phyloP scores from a whole-genome alignment of 2,113 vertebrate species.

The Naja naja region DNA sequence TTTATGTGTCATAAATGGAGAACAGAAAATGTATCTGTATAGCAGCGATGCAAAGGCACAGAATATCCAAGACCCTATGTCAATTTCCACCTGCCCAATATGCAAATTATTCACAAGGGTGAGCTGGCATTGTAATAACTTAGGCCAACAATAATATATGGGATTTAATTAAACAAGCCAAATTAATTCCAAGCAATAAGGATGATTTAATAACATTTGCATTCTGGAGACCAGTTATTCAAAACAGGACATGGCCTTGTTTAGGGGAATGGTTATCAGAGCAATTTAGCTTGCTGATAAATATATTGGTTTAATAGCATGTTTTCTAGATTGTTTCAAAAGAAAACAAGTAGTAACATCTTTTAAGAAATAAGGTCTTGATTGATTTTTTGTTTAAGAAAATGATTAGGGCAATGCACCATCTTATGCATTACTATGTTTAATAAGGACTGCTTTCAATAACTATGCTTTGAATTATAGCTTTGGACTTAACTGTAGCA shows the following conservation, averaged over 20 bases:
- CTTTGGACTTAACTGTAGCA: background rate
- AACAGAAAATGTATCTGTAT: background rate
- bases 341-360: background rate
- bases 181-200: background rate
- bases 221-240: background rate
- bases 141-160: background rate
- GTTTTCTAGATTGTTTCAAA: background rate
- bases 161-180: conserved; percentile 6
- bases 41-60: background rate
- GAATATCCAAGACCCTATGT: background rate
- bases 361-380: background rate
- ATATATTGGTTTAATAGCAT: background rate
- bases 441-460: background rate
- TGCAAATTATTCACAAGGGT: background rate
- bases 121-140: background rate
- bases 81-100: background rate
- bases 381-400: background rate
- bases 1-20: background rate
- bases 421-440: background rate
- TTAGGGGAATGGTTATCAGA: background rate
- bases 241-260: background rate
- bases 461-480: background rate
- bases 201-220: background rate
- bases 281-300: background rate
- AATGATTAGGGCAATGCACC: background rate